These are phyloP conservation scores for Thyatira batis DNA, from an alignment of 2,888 invertebrate genomes.

Conservation along the genomic window DNA sequence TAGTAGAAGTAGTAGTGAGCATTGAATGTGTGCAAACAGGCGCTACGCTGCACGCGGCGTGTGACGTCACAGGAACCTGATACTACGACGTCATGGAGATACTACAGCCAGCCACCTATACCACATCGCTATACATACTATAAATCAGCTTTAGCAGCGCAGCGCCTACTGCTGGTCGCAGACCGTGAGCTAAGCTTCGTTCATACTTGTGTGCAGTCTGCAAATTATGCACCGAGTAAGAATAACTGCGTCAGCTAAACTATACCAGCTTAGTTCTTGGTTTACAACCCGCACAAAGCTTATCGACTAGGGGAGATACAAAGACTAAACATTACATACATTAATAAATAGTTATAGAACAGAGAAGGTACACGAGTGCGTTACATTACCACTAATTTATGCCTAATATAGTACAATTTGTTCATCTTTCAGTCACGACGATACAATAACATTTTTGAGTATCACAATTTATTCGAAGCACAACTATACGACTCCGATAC, in stretches of 20 bases:
- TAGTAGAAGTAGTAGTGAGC: neutral
- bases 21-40: neutral
- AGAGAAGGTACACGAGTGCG: neutral
- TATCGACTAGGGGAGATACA: neutral
- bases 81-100: too few relatives aligned
- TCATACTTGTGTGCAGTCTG: too few relatives aligned
- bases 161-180: too few relatives aligned
- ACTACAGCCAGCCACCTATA: too few relatives aligned
- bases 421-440: neutral
- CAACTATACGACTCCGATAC: neutral
- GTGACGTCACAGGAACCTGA: too few relatives aligned
- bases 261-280: too few relatives aligned
- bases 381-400: neutral
- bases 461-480: slow-evolving; percentile 1
- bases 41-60: neutral
- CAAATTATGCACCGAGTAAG: too few relatives aligned
- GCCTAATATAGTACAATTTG: neutral
- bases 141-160: too few relatives aligned
- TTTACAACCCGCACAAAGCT: too few relatives aligned
- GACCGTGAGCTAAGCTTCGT: too few relatives aligned
- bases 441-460: neutral
- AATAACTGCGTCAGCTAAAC: too few relatives aligned
- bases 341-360: neutral
- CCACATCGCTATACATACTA: too few relatives aligned
- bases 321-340: neutral